Evolutionary conservation across 2,113 vertebrate genomes (phyloP), one percentile per base, ranked within the genome.

Genomic region (Heterotis niloticus): DNA sequence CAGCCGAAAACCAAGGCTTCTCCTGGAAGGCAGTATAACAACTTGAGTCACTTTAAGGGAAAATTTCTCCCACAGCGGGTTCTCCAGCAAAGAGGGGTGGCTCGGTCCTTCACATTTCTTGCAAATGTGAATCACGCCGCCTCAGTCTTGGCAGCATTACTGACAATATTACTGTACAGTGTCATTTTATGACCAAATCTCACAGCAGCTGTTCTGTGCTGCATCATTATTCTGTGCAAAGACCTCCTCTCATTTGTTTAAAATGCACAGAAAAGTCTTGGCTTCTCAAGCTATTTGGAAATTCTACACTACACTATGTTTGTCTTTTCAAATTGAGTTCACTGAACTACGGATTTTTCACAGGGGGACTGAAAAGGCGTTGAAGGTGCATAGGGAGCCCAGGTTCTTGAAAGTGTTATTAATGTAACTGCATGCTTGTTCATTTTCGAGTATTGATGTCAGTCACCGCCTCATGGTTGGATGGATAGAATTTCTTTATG

Each of bases 351-450:
- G 16, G 71, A 11, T 14, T 57, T 56, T 57, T 74, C 54, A 59
- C 5, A 24, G 71, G 10, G n/a, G 18, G 26, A 56, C 17, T 23
- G 65, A 59, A n/a, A 20, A 78, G 51, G 62, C 51, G 59, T 65
- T 54, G 54, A 17, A 87, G 76, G 64, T 77, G 77, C 82, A 81
- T 85, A 86, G 11, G n/a, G 70, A 24, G 23, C 29, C 28, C 23
- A 84, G 79, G 85, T 91, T 93, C 92, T 90, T 88, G 90, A 86
- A 84, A 90, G 88, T 86, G 78, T 91, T 90, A 57, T 89, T 91
- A 89, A 91, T 88, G 88, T 88, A 85, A 90, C 87, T 89, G 86
- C 81, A 85, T 86, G 84, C 67, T 88, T 93, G 90, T 89, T 87
- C 88, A n/a, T n/a, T 44, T 44, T 44, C 2, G 3, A 44, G 3